Evolutionary conservation across 2,888 invertebrate genomes (phyloP), one percentile per base, ranked within the genome.

Genomic region (Petrophora chlorosata): DNA sequence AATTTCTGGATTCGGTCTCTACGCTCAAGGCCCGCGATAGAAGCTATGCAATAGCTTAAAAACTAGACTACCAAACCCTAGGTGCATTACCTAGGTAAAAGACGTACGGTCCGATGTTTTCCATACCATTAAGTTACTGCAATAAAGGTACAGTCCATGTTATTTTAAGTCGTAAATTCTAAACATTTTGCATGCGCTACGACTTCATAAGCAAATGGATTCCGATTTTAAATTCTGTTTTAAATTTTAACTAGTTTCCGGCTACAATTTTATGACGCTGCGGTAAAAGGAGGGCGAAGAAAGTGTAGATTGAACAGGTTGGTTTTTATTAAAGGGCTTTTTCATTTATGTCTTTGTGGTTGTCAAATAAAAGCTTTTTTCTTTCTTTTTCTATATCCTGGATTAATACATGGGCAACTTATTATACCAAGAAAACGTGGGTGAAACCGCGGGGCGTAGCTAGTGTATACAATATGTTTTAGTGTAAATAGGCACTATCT

Each of bases 211-310:
- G 17, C 26, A 9, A 32, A 25, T 13, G 32, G 3, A 34, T 40
- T 46, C 29, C 16, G 33, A 39, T 28, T 28, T 22, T 10, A 16
- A 34, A 33, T 22, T 15, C 22, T 5, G 22, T 38, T 32, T 46
- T 38, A 12, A 28, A 28, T 35, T 19, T 10, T 19, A 40, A 40
- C 34, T 40, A 23, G 39, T 29, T 15, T 32, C 23, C n/a, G 15
- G 3, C 23, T 34, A 15, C 26, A 40, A 34, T 28, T 46, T 46
- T 40, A 40, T 15, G 33, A 34, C 39, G 15, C 3, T 40, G 39
- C 46, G 46, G 46, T 22, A 46, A 28, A 23, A 10, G 10, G 19
- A n/a, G n/a, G n/a, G n/a, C n/a, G n/a, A n/a, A n/a, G n/a, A n/a
- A n/a, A n/a, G n/a, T n/a, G n/a, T 15, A 8, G 5, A 13, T 13